Conservation (phyloP, 2,113 vertebrate species). For the Leptobrachium ailaonicum region DNA sequence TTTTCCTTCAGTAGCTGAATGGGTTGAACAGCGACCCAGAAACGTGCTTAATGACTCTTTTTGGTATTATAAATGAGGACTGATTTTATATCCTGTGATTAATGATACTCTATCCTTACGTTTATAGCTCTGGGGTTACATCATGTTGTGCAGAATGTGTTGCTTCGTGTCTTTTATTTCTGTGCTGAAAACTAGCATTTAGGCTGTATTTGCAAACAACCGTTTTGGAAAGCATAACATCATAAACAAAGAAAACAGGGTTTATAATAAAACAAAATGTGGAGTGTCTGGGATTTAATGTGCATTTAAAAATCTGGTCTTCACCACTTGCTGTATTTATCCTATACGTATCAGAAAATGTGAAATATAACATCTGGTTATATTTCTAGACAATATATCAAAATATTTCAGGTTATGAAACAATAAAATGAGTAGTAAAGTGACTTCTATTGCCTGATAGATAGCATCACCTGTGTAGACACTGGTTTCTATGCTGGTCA, state of each 20-base stretch:
- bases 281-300: too few relatives aligned
- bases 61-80: slow-evolving; percentile 27
- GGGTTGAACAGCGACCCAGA: not conserved
- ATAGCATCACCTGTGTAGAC: too few relatives aligned
- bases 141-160: slow-evolving; percentile 32
- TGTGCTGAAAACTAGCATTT: not conserved
- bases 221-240: slow-evolving; percentile 5
- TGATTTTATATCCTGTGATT: slow-evolving; percentile 27
- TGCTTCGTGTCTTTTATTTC: not conserved
- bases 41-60: not conserved
- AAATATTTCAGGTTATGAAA: too few relatives aligned
- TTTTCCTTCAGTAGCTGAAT: too few relatives aligned
- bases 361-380: not conserved
- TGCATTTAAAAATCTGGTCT: not conserved
- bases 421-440: too few relatives aligned
- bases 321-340: slow-evolving; percentile 15
- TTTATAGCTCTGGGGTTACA: slow-evolving; percentile 33
- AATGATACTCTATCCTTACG: slow-evolving; percentile 21
- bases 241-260: too few relatives aligned
- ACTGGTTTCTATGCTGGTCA: too few relatives aligned
- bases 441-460: too few relatives aligned
- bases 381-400: too few relatives aligned
- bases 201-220: slow-evolving; percentile 15
- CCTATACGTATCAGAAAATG: slow-evolving; percentile 11
- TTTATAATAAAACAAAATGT: too few relatives aligned